Percentiles rank a stretch among this genome's conserved stretches.
phyloP scores from a whole-genome alignment of 2,888 invertebrate genomes.

The Heterodera filipjevi region DNA sequence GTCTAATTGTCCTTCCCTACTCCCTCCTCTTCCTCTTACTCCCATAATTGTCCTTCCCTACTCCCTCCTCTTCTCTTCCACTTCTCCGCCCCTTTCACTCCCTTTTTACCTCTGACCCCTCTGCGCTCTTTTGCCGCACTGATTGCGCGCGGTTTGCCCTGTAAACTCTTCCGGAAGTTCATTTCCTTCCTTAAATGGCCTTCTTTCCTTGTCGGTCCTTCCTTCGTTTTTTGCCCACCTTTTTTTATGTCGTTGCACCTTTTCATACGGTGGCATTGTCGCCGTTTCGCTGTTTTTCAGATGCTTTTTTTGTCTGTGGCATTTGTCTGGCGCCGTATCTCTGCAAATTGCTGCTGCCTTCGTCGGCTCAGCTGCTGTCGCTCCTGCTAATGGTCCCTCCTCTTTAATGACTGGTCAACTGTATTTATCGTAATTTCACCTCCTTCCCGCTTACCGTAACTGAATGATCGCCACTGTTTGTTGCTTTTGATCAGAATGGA shows the following conservation, averaged over 20 bases:
- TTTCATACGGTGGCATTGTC: conserved; percentile 50
- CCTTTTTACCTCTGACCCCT: conserved; percentile 48
- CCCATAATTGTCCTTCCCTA: background rate
- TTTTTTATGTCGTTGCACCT: conserved; percentile 62
- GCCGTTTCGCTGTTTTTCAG: background rate
- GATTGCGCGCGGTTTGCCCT: conserved; percentile 64
- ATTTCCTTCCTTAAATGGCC: conserved; percentile 55
- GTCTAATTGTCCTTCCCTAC: too few species aligned
- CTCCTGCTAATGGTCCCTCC: background rate
- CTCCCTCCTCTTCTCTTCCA: background rate
- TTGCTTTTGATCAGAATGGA: conserved; percentile 10
- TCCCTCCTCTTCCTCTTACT: too few species aligned
- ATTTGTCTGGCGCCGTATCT: background rate
- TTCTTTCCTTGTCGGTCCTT: conserved; percentile 2
- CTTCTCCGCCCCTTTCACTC: background rate
- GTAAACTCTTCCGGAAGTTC: conserved; percentile 59
- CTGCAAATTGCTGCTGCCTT: background rate
- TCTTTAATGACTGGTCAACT: too few species aligned
- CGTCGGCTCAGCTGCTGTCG: background rate
- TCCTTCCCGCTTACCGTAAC: background rate
- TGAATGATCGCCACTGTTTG: conserved; percentile 17
- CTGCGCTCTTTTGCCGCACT: conserved; percentile 65
- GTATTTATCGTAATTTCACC: background rate
- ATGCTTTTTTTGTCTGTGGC: background rate
- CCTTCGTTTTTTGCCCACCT: conserved; percentile 39